Conservation (phyloP, 2,888 invertebrate genomes). For the Lepetodrilus schrolli region DNA sequence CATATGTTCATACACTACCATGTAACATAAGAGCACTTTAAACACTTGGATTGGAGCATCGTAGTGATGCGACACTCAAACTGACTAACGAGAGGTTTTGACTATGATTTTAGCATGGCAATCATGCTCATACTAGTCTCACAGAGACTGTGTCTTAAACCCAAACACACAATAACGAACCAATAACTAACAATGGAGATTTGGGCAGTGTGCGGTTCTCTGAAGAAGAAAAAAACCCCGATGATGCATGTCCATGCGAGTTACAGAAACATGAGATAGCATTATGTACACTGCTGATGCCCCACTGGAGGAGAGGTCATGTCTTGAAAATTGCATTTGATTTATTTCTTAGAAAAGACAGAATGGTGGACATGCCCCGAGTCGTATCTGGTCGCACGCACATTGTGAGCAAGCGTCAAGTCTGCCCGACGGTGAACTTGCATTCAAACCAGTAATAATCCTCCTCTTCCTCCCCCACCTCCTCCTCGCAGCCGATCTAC, state of each 20-base stretch:
- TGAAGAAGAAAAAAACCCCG: too few species aligned
- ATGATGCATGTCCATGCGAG: neutral
- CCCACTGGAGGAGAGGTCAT: neutral
- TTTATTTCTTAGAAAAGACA: too few species aligned
- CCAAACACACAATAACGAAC: constrained; percentile 2
- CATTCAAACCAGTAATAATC: too few species aligned
- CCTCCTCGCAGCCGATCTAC: too few species aligned
- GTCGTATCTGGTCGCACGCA: neutral
- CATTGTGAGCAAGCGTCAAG: neutral
- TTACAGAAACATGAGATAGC: constrained; percentile 2
- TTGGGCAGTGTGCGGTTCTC: constrained; percentile 19
- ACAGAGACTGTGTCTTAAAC: neutral
- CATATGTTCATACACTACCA: constrained; percentile 1
- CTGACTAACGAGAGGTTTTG: constrained; percentile 7
- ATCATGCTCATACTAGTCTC: neutral
- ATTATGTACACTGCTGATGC: constrained; percentile 15
- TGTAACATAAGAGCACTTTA: constrained; percentile 17
- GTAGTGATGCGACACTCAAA: constrained; percentile 5
- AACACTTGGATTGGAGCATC: constrained; percentile 21
- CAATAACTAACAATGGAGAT: neutral
- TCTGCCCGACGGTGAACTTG: too few species aligned
- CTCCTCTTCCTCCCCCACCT: too few species aligned
- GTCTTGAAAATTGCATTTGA: constrained; percentile 22
- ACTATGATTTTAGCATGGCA: neutral
- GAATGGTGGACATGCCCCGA: neutral